phyloP scores from a whole-genome alignment of 2,797 vertebrate species.

The Gobionotothen gibberifrons region DNA sequence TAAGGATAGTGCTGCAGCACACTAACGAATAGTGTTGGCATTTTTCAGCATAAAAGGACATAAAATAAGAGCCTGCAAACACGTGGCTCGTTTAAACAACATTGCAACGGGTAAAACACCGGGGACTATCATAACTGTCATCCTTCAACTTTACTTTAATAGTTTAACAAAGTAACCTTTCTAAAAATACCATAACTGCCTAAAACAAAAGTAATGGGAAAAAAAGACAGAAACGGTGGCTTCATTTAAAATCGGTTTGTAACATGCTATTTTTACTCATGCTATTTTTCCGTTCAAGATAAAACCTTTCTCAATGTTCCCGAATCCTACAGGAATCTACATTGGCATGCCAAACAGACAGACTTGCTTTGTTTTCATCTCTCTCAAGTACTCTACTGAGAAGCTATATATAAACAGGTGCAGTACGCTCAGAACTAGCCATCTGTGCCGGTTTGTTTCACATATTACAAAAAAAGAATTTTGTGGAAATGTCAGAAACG shows the following conservation, averaged over 20 bases:
- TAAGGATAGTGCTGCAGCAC: constrained; percentile 32
- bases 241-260: constrained; percentile 29
- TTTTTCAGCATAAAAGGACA: constrained; percentile 33
- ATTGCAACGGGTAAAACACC: constrained; percentile 20
- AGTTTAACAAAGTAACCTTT: constrained; percentile 23
- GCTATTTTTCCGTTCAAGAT: constrained; percentile 37
- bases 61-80: constrained; percentile 32
- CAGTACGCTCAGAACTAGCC: constrained; percentile 76
- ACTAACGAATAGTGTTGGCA: constrained; percentile 29
- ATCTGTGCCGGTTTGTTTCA: constrained; percentile 80
- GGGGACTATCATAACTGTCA: neutral
- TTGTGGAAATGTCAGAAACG: constrained; percentile 40
- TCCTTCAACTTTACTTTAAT: constrained; percentile 4
- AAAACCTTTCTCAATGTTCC: constrained; percentile 44
- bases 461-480: constrained; percentile 45
- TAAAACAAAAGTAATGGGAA: constrained; percentile 21
- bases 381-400: constrained; percentile 82
- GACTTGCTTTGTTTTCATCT: constrained; percentile 81
- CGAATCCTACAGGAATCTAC: constrained; percentile 67
- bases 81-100: constrained; percentile 11
- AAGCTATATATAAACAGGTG: constrained; percentile 87
- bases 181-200: neutral
- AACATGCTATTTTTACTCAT: constrained; percentile 43
- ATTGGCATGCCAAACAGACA: constrained; percentile 78
- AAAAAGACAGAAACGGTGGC: constrained; percentile 1